A percentile compares a stretch with the other conserved stretches of the same genome.
Conservation (phyloP, 1,140 invertebrate species). For the Heliconius nattereri region DNA sequence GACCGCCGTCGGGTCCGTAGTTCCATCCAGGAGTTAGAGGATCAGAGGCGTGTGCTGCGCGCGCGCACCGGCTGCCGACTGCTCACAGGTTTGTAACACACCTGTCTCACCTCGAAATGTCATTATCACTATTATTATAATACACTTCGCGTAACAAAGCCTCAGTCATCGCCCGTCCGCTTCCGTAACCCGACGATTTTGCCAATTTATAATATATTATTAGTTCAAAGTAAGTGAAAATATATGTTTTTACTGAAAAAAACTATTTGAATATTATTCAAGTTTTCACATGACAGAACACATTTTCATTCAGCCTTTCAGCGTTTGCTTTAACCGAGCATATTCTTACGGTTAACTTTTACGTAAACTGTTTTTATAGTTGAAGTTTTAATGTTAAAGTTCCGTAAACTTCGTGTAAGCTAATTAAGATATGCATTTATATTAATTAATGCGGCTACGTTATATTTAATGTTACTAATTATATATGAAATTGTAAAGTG, state of each 20-base stretch:
- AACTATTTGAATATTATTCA: conserved; percentile 10
- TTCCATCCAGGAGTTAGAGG: conserved; percentile 52
- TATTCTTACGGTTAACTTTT: conserved; percentile 37
- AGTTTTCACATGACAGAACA: conserved; percentile 22
- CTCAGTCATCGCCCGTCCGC: conserved; percentile 51
- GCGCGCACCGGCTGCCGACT: conserved; percentile 59
- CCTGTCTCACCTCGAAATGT: conserved; percentile 74
- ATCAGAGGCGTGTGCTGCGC: conserved; percentile 67
- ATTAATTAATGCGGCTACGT: not conserved
- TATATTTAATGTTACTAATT: not conserved
- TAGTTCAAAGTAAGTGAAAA: conserved; percentile 18
- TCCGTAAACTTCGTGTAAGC: conserved; percentile 2
- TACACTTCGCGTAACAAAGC: conserved; percentile 56
- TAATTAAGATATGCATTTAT: not conserved
- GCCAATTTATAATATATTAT: conserved; percentile 24
- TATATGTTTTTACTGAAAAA: conserved; percentile 13
- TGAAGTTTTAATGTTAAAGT: conserved; percentile 37
- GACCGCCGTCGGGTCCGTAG: conserved; percentile 43
- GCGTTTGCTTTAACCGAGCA: conserved; percentile 13
- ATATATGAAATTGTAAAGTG: not conserved
- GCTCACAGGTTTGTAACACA: conserved; percentile 64
- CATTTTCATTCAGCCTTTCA: conserved; percentile 22
- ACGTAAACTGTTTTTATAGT: conserved; percentile 42
- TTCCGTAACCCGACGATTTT: conserved; percentile 39
- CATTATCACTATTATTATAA: conserved; percentile 77